Base-by-base conservation (phyloP, 1,140 invertebrate genomes). In the Lerema accius region DNA sequence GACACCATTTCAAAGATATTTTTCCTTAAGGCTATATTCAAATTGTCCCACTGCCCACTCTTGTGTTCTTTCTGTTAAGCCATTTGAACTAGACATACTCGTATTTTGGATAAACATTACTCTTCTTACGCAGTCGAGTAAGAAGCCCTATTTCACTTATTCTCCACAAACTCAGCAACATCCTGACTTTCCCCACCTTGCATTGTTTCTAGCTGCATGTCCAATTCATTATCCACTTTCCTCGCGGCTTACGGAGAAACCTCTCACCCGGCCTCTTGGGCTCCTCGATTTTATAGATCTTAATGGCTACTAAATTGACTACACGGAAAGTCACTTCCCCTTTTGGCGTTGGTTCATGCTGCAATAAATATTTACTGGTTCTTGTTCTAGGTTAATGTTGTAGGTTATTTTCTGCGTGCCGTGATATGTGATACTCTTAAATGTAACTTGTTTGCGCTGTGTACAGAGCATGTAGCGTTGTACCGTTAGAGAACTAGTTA, bases 311-410 rank as follows among this genome's bases (percentile, higher is more conserved):
- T 71, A 60, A 69, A 75, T 69, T 67, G 69, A 68, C 43, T 60
- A 67, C 69, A 75, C 40, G 72, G 62, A 75, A 75, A 71, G 51
- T 61, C 71, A 75, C 72, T 75, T 64, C 46, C 63, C 59, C 40
- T 69, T 68, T 69, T 72, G 62, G 48, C 64, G 50, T 68, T 48
- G 48, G 64, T 50, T 58, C 53, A 63, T 55, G 53, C 16, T 65
- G 65, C 68, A 61, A 73, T 73, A 67, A 64, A 65, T 74, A 66
- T 66, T 66, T 65, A 35, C 65, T 66, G 63, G 53, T 71, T 69
- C 65, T 66, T 66, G 53, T 71, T 69, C 37, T 43, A 53, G 26
- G 46, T 59, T 64, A 19, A 35, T 59, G 28, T 45, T 13, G 4
- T 65, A 23, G 32, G 55, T 42, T 59, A 49, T 50, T 59, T 64